These are phyloP conservation scores for Agapornis roseicollis DNA, from an alignment of 2,113 vertebrate species.

Conservation along the genomic window DNA sequence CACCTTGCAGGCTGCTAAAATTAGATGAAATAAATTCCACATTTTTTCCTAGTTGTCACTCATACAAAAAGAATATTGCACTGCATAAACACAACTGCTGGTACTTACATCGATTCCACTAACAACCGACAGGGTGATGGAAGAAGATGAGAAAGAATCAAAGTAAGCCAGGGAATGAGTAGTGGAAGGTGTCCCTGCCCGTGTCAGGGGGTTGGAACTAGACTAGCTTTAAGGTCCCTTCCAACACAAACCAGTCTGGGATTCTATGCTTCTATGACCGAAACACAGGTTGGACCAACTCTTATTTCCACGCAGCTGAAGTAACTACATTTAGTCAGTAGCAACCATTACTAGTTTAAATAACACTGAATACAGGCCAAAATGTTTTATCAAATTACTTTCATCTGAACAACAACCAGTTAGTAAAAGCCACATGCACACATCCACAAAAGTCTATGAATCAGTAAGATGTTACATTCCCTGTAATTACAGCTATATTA, in stretches of 20 bases:
- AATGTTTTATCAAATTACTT: slow-evolving; percentile 45
- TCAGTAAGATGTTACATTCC: background rate
- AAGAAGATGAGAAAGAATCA: background rate
- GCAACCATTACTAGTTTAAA: background rate
- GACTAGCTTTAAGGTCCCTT: background rate
- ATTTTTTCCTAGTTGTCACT: background rate
- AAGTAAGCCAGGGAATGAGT: background rate
- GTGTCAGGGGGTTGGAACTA: background rate
- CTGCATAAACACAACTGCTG: background rate
- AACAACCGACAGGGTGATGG: background rate
- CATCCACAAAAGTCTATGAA: background rate
- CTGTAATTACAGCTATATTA: background rate
- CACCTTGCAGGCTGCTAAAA: background rate
- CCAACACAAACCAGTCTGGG: background rate
- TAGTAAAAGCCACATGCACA: background rate
- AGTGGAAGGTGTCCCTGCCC: background rate
- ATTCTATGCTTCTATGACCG: background rate
- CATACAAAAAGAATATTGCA: background rate
- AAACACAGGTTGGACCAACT: background rate
- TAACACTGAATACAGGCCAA: background rate
- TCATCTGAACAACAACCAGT: slow-evolving; percentile 27
- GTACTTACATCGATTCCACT: background rate
- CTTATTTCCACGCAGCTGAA: background rate
- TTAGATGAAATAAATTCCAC: background rate
- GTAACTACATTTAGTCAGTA: background rate